Evolutionary conservation across 2,888 invertebrate genomes (phyloP), one percentile per base, ranked within the genome.

Genomic region (Drosophila gaucha): DNA sequence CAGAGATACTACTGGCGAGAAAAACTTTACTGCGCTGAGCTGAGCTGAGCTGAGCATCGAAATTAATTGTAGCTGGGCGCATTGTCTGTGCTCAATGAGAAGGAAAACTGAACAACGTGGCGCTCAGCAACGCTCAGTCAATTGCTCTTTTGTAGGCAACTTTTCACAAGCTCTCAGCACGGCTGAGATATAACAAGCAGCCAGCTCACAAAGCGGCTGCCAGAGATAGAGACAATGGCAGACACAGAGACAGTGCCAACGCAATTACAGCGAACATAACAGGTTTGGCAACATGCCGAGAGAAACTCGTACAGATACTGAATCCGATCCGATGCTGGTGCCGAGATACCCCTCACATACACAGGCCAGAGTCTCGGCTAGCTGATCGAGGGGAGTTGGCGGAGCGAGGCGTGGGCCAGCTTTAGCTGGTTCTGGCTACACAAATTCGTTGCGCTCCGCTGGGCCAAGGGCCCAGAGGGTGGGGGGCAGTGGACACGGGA

Each of bases 221-320:
- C 16, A 43, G 56, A 52, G 51, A 1, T 26, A 36, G 18, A 35
- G 26, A 9, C 24, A 31, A 22, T 6, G 44, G 8, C 22, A 20
- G 20, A 38, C 33, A 16, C 49, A 22, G 30, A 43, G 36, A n/a
- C 38, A 38, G 44, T 39, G 36, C 26, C 50, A 59, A 56, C 56
- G 54, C 57, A 74, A 64, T 74, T 66, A 30, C 18, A 74, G 57
- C 52, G 43, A 67, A 56, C 74, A 65, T 59, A 78, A 78, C 77
- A 69, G 79, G 77, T 78, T 78, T 78, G 76, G 64, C 76, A 73
- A 76, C 73, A 64, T 64, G 52, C 52, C 76, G 60, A 69, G 67
- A 74, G 69, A 60, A 49, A 50, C 55, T 52, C 35, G 64, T 33
- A 38, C 43, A 72, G 43, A 41, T 46, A 55, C 43, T 30, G 54